phyloP scores from a whole-genome alignment of 2,888 invertebrate genomes.

The Tetheella fluctuosa region DNA sequence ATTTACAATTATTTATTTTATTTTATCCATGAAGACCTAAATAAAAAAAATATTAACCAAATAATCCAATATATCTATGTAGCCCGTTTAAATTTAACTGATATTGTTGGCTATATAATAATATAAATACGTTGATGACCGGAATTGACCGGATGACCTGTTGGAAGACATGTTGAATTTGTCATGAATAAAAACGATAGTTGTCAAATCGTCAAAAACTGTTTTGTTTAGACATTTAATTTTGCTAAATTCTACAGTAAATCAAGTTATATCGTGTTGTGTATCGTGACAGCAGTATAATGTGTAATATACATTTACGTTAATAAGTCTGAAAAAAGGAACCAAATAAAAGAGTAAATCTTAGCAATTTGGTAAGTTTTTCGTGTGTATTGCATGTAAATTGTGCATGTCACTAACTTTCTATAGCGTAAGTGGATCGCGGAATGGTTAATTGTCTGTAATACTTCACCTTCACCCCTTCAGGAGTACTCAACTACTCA shows the following conservation, averaged over 20 bases:
- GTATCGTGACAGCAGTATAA: conserved; percentile 68
- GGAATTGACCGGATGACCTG: conserved; percentile 68
- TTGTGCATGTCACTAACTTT: conserved; percentile 63
- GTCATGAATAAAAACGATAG: conserved; percentile 72
- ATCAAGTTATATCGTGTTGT: conserved; percentile 65
- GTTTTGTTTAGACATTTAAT: conserved; percentile 74
- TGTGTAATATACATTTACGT: conserved; percentile 70
- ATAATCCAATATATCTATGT: neutral
- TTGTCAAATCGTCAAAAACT: conserved; percentile 80
- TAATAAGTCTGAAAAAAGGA: conserved; percentile 61
- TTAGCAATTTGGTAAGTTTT: conserved; percentile 76
- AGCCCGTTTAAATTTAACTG: neutral
- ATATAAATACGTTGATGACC: neutral
- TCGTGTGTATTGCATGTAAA: conserved; percentile 57
- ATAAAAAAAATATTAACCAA: too few relatives aligned
- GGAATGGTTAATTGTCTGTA: conserved; percentile 28
- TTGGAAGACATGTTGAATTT: conserved; percentile 79
- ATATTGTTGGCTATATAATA: neutral
- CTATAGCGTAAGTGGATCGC: conserved; percentile 52
- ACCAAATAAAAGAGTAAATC: conserved; percentile 59
- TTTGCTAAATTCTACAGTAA: conserved; percentile 74
- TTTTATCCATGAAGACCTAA: too few relatives aligned
- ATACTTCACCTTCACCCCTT: conserved; percentile 23
- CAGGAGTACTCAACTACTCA: conserved; percentile 16
- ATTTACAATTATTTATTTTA: neutral